A percentile compares a stretch with the other conserved stretches of the same genome.
Conservation (phyloP, 2,113 vertebrate genomes). For the Anguilla japonica region DNA sequence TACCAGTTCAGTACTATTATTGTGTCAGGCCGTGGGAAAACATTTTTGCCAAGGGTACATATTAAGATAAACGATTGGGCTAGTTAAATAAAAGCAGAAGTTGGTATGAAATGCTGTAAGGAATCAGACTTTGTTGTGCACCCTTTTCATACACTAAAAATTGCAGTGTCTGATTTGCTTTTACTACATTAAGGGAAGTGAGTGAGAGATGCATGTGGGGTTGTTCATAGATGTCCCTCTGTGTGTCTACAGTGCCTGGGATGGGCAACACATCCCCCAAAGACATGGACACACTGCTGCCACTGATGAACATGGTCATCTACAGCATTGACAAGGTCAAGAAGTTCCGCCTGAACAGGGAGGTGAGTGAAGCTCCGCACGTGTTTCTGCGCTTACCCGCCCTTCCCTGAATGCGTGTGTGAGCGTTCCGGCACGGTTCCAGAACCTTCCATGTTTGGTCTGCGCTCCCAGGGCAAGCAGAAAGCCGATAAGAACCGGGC, state of each 20-base stretch:
- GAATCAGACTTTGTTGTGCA: too few relatives aligned
- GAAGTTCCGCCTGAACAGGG: constrained; percentile 96
- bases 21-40: too few relatives aligned
- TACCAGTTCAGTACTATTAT: too few relatives aligned
- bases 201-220: neutral
- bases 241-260: constrained; percentile 82
- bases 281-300: constrained; percentile 94
- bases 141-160: too few relatives aligned
- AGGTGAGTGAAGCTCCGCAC: constrained; percentile 67
- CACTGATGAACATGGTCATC: constrained; percentile 98
- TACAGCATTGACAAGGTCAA: constrained; percentile 96
- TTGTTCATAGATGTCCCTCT: neutral
- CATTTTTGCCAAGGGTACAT: too few relatives aligned
- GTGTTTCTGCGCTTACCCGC: neutral
- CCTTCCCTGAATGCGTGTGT: neutral
- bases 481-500: constrained; percentile 95
- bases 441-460: neutral
- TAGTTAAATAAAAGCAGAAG: too few relatives aligned
- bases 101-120: too few relatives aligned
- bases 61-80: too few relatives aligned
- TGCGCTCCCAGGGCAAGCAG: constrained; percentile 81
- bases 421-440: too few relatives aligned
- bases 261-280: constrained; percentile 97
- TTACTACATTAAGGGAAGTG: too few relatives aligned
- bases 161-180: too few relatives aligned